Evolutionary conservation across 1,140 invertebrate species (phyloP).

Genomic region (Eueides isabella): DNA sequence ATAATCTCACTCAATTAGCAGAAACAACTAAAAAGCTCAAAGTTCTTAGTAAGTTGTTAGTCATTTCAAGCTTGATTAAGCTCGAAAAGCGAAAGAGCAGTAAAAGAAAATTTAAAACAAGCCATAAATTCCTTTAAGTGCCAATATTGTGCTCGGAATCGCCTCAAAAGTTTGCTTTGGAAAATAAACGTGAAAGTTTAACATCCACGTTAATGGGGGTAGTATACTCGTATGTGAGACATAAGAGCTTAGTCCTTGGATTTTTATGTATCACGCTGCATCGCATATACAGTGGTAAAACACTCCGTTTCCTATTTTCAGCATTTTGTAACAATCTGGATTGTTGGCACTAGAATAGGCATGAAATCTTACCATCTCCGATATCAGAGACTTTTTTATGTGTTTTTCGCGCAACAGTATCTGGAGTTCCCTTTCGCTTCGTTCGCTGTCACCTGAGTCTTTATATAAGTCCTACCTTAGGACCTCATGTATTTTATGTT

Average conservation of each 20-base stretch:
- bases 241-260: constrained; percentile 8
- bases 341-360: no score
- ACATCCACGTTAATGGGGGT: constrained; percentile 30
- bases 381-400: no score
- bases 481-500: no score
- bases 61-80: constrained; percentile 35
- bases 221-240: constrained; percentile 14
- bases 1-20: not conserved
- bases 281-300: not conserved
- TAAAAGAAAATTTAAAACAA: constrained; percentile 42
- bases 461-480: no score
- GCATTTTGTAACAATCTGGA: no score
- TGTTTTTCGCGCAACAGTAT: no score
- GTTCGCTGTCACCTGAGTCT: no score
- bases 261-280: not conserved
- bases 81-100: constrained; percentile 26
- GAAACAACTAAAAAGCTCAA: constrained; percentile 2
- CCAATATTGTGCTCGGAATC: constrained; percentile 41
- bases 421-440: no score
- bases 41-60: constrained; percentile 16
- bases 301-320: no score
- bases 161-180: constrained; percentile 32
- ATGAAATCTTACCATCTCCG: no score
- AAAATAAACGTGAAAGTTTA: constrained; percentile 37
- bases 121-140: constrained; percentile 38